A percentile compares a stretch with the other conserved stretches of the same genome.
These are phyloP conservation scores for Oreochromis grahami DNA, from an alignment of 2,797 vertebrate species.

Conservation along the genomic window DNA sequence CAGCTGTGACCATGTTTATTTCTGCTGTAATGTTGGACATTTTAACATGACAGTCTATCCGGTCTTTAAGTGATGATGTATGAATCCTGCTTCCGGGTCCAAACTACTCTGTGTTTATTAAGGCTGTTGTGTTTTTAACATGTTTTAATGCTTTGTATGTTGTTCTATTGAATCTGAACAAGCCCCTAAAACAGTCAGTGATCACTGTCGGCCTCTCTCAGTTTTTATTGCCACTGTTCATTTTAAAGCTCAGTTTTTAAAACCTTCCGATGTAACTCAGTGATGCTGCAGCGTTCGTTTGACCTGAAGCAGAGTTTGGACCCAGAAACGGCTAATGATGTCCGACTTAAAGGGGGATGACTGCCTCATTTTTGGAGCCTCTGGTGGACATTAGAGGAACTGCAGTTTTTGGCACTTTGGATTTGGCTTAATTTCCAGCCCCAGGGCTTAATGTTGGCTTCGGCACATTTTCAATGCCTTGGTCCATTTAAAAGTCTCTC, in stretches of 20 bases:
- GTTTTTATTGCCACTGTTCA: not conserved
- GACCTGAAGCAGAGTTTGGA: not conserved
- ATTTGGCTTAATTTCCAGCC: not conserved
- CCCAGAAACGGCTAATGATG: fast-evolving
- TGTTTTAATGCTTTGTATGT: not conserved
- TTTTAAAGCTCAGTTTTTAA: not conserved
- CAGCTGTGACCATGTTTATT: not conserved
- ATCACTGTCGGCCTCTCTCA: not conserved
- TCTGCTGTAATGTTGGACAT: not conserved
- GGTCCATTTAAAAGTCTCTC: not conserved
- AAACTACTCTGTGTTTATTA: not conserved
- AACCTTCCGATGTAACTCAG: not conserved
- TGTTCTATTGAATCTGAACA: not conserved
- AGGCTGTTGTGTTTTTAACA: not conserved
- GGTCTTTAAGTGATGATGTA: not conserved
- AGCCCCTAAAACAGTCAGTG: not conserved
- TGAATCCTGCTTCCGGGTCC: not conserved
- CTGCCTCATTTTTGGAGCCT: fast-evolving
- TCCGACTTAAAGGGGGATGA: not conserved
- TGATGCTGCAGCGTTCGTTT: not conserved
- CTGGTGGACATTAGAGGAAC: not conserved
- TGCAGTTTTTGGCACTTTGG: not conserved
- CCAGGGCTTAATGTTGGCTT: not conserved
- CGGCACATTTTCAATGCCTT: not conserved
- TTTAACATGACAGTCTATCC: not conserved